These are phyloP conservation scores for Galaxias olidus DNA, from an alignment of 2,797 vertebrate species.

Conservation along the genomic window DNA sequence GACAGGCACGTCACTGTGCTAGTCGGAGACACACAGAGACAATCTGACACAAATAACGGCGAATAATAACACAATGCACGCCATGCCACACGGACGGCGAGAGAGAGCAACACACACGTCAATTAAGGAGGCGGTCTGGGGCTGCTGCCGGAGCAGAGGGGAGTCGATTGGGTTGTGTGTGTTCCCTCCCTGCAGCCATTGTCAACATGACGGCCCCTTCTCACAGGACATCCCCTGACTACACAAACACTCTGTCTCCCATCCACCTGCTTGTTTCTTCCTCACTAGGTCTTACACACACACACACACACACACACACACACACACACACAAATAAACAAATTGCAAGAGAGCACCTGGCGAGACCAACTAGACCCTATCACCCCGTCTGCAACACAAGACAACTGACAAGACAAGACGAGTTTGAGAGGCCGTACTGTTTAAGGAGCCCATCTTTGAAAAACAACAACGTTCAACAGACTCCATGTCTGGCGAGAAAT, in stretches of 20 bases:
- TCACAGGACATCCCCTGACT: conserved; percentile 48
- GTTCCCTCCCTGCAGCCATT: conserved; percentile 67
- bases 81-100: conserved; percentile 10
- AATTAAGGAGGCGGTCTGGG: conserved; percentile 60
- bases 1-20: conserved; percentile 5
- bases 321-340: conserved; percentile 18
- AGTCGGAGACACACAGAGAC: conserved; percentile 17
- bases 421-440: too few species aligned
- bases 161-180: conserved; percentile 68
- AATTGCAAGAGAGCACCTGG: conserved; percentile 33
- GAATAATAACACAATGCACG: background rate
- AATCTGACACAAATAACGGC: conserved; percentile 9
- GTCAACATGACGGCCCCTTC: conserved; percentile 57
- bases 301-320: conserved; percentile 21
- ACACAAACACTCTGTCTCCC: conserved; percentile 29
- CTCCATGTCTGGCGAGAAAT: too few species aligned
- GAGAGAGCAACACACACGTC: conserved; percentile 45
- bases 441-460: too few species aligned
- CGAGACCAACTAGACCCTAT: conserved; percentile 35
- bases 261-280: conserved; percentile 13
- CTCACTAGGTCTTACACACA: too few species aligned
- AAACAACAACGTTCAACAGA: too few species aligned
- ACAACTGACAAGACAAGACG: too few species aligned
- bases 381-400: background rate
- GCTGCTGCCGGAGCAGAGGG: conserved; percentile 52